Evolutionary conservation across 2,113 vertebrate genomes (phyloP), one percentile per base, ranked within the genome.

Genomic region (Lasiurus borealis): DNA sequence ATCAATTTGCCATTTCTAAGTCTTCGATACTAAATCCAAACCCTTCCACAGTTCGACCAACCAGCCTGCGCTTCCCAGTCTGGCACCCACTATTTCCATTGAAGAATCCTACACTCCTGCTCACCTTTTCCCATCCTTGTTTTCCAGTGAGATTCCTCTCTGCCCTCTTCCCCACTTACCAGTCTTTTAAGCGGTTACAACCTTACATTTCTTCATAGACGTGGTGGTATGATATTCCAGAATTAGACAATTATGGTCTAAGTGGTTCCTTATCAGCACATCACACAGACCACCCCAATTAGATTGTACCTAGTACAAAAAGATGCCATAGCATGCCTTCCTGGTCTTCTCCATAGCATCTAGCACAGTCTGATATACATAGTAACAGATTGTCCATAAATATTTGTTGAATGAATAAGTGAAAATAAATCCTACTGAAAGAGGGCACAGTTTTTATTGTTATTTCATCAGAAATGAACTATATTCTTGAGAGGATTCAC

Each of bases 401-500:
- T 93, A 59, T 57, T n/a, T 91, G 44, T 57, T 54, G 15, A 82
- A 88, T 21, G 6, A 96, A 40, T 50, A 40, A 81, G 44, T 36
- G 46, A 76, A 93, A 80, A 77, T 34, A 76, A 85, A 68, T 88
- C 34, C 88, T 87, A 4, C n/a, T 36, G 57, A 52, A 93, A 73
- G 46, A 93, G 31, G 31, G 44, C 31, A 83, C 18, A 50, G 80
- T 78, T 64, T 89, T 36, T 10, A n/a, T 64, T 93, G 82, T 69
- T 12, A 23, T 71, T 81, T 92, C 36, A 64, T 80, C n/a, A 16
- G 10, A 73, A 92, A 69, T 93, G 76, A 94, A 66, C 40, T 72
- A 68, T 40, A 44, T 54, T 95, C 66, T 85, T 78, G 48, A 90
- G 59, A 72, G 36, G 6, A 2, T 78, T 69, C 84, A 89, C 23